Evolutionary conservation across 2,888 invertebrate species (phyloP).

Genomic region (Pseudoips prasinana): DNA sequence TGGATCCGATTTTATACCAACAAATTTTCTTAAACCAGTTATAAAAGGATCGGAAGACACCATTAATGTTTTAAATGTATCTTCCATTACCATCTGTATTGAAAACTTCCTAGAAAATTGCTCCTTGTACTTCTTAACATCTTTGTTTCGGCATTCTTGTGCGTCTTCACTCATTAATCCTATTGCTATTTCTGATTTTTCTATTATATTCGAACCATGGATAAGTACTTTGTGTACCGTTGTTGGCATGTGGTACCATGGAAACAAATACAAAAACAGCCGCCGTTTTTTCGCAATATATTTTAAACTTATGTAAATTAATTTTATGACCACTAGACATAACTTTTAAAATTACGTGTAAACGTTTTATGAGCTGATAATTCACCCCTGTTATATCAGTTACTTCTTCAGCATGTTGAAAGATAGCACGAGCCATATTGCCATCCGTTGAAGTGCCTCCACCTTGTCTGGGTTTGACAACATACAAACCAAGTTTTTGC

Average conservation of each 20-base stretch:
- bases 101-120: slow-evolving; percentile 7
- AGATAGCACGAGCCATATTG: slow-evolving; percentile 9
- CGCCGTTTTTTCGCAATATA: slow-evolving; percentile 1
- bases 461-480: slow-evolving; percentile 13
- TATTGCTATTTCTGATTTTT: slow-evolving; percentile 4
- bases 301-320: not conserved
- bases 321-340: slow-evolving; percentile 5
- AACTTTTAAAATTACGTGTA: slow-evolving; percentile 4
- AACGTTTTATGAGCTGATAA: slow-evolving; percentile 5
- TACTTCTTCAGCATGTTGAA: slow-evolving; percentile 10
- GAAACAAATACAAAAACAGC: slow-evolving; percentile 1
- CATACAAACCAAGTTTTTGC: slow-evolving; percentile 10
- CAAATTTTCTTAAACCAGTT: slow-evolving; percentile 1
- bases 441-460: slow-evolving; percentile 4
- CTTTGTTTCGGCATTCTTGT: slow-evolving; percentile 9
- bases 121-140: slow-evolving; percentile 6
- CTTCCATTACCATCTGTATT: slow-evolving; percentile 2
- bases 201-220: slow-evolving; percentile 4
- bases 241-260: slow-evolving; percentile 8
- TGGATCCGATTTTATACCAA: not conserved
- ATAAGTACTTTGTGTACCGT: slow-evolving; percentile 5
- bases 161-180: slow-evolving; percentile 9
- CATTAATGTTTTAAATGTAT: slow-evolving; percentile 3
- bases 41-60: slow-evolving; percentile 7
- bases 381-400: slow-evolving; percentile 10